A percentile compares a stretch with the other conserved stretches of the same genome.
Conservation (phyloP, 2,113 vertebrate species). For the Corythoichthys intestinalis region DNA sequence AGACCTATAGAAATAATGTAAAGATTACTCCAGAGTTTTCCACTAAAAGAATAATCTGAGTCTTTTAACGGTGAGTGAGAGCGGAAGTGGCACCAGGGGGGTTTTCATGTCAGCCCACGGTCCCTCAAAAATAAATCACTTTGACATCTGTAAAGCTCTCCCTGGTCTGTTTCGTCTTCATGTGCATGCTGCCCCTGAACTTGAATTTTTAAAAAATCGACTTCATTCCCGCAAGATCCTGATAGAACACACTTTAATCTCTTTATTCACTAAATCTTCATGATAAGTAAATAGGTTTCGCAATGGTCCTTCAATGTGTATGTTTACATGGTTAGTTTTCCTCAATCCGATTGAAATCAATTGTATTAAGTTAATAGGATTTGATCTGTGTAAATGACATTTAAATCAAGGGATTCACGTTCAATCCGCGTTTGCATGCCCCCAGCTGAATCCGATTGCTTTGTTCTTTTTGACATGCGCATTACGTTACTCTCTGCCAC, state of each 20-base stretch:
- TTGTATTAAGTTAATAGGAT: too few relatives aligned
- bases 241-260: neutral
- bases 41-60: neutral
- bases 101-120: neutral
- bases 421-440: too few relatives aligned
- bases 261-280: neutral
- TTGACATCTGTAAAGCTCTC: neutral
- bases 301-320: neutral
- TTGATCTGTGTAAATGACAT: too few relatives aligned
- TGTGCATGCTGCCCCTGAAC: neutral
- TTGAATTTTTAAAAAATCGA: neutral
- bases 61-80: neutral
- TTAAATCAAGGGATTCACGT: too few relatives aligned
- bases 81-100: neutral
- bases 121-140: constrained; percentile 2
- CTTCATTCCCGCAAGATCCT: neutral
- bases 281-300: neutral
- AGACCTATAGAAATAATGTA: neutral
- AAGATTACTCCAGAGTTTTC: neutral
- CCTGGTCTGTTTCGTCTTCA: neutral
- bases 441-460: too few relatives aligned
- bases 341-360: too few relatives aligned
- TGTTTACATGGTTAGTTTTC: neutral
- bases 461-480: too few relatives aligned
- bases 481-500: too few relatives aligned